Base-by-base conservation (phyloP, 2,113 vertebrate species). In the Brachionichthys hirsutus region DNA sequence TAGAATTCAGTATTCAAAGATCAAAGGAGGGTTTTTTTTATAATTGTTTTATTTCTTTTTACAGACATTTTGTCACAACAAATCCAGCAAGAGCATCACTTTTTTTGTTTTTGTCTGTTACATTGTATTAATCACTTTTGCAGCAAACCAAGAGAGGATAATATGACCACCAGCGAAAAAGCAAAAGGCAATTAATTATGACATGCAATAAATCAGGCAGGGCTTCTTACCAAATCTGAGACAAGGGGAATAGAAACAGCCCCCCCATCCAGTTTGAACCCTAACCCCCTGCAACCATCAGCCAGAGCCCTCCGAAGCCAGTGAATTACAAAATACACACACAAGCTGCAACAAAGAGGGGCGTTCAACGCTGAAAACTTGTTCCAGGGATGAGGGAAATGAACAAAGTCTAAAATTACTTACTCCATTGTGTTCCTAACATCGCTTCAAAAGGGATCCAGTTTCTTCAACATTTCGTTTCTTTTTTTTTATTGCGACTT, bases 11-110 rank as follows among this genome's bases (percentile, higher is more conserved):
- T 11, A 38, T 38, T 38, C 24, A 68, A 66, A 36, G 11, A 30
- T 53, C 40, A 69, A 10, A 19, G 12, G 42, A 17, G n/a, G n/a
- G 2, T 22, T 48, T 70, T 62, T 49, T 18, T 43, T 11, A 58
- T 60, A 62, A 38, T 7, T 38, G 12, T 38, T 38, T 88, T 85
- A 82, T 87, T 77, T 73, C 82, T 88, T 87, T 89, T 87, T 86
- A 88, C 83, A 87, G 85, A 89, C 81, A 74, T 90, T 85, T 87
- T 86, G 83, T 87, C 87, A 92, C 88, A 89, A 91, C 81, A 86
- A 89, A 88, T 84, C 84, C 86, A 90, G 83, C 80, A 75, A 87
- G 78, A 90, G 84, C 82, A 57, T 84, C 54, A 3, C 4, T 30
- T 30, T 30, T 79, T 78, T n/a, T n/a, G n/a, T n/a, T 85, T 83